These are phyloP conservation scores for Patiria miniata DNA, from an alignment of 35 echinoderm and acorn worm genomes.

Conservation along the genomic window DNA sequence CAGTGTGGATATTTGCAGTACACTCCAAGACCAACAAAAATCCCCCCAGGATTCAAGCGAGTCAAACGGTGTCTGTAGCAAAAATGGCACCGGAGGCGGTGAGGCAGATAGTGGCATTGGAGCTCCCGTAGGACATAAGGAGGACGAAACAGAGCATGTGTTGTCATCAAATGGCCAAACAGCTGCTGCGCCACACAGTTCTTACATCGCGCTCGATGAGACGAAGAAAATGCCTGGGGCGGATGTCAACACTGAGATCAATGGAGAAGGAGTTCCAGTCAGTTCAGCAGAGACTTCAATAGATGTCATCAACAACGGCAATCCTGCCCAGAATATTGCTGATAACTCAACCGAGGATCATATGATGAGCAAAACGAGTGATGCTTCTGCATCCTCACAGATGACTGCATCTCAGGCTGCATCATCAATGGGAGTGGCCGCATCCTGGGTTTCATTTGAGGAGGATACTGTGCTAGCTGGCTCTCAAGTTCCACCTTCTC, in stretches of 20 bases:
- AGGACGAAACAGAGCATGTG: not conserved
- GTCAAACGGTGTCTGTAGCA: not conserved
- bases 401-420: not conserved
- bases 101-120: not conserved
- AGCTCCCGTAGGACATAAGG: not conserved
- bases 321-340: no score
- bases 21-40: not conserved
- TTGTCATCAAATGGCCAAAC: not conserved
- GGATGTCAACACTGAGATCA: not conserved
- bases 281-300: not conserved
- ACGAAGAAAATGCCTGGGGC: not conserved
- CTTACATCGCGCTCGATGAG: not conserved
- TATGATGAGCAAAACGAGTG: no score
- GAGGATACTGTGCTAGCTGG: not conserved
- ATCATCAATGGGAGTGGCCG: constrained; percentile 1
- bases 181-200: not conserved
- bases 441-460: constrained; percentile 23
- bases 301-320: constrained; percentile 13
- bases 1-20: not conserved
- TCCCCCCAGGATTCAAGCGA: not conserved
- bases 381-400: no score
- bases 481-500: not conserved
- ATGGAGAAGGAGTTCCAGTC: not conserved
- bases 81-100: not conserved
- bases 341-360: no score